Percentiles rank a stretch among this genome's conserved stretches.
Conservation (phyloP, 2,797 vertebrate species). For the Spheniscus humboldti region DNA sequence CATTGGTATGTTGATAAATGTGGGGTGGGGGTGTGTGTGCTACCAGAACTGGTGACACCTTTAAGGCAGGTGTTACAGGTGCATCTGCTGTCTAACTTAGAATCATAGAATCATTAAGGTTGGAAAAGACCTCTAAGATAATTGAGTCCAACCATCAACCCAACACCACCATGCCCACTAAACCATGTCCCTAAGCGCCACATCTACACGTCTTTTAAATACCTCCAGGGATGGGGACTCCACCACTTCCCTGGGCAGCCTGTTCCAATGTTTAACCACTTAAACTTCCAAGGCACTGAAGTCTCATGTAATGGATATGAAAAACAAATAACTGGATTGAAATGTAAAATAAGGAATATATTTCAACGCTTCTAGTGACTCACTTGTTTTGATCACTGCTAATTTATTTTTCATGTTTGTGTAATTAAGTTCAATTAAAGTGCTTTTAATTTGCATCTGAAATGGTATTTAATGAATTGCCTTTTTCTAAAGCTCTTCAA, state of each 20-base stretch:
- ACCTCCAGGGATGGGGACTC: too few species aligned
- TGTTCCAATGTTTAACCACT: too few species aligned
- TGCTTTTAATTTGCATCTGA: conserved; percentile 9
- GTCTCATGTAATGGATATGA: neutral
- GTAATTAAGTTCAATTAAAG: neutral
- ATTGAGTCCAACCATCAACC: too few species aligned
- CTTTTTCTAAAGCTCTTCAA: conserved; percentile 79
- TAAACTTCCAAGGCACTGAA: neutral
- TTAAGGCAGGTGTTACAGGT: neutral
- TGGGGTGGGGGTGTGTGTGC: too few species aligned
- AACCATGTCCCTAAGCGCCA: too few species aligned
- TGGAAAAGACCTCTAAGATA: too few species aligned
- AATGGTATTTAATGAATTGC: neutral
- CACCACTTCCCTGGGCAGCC: too few species aligned
- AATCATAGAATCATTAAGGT: too few species aligned
- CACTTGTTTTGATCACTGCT: conserved; percentile 8
- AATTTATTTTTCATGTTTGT: conserved; percentile 18
- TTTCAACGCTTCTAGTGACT: neutral
- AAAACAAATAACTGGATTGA: neutral
- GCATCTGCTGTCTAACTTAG: neutral
- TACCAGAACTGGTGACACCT: neutral
- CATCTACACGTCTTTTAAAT: too few species aligned
- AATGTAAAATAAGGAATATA: neutral
- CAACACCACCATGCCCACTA: too few species aligned
- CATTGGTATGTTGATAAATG: conserved; percentile 75